Base-by-base conservation (phyloP, 2,797 vertebrate genomes). In the Delichon dasypus region DNA sequence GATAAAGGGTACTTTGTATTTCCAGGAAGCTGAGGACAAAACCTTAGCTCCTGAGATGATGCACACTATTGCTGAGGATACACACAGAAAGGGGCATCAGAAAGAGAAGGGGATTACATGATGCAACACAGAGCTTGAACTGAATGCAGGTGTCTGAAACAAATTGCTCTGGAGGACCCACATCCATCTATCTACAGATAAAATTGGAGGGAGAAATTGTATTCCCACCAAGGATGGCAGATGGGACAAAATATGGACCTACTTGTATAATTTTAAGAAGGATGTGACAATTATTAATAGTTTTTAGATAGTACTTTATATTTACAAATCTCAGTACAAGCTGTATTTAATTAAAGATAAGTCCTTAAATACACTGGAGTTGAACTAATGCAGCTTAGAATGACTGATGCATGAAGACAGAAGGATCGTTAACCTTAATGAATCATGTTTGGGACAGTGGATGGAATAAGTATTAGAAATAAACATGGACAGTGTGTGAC, bases 331-430 rank as follows among this genome's bases (percentile, higher is more conserved):
- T 81, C 67, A 16, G 45, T 83, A 68, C 1, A 7, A 88, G 25
- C 21, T 58, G 34, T 73, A 83, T 92, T 95, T 94, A 95, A 90
- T 93, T 89, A 89, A 83, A 82, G 60, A 27, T 80, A 80, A 95
- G 40, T 89, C 65, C 73, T 93, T 91, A 81, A 88, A 86, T 78
- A 91, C 44, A 62, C 51, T 75, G 48, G 44, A 58, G 73, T 78
- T 82, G 66, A 85, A 90, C 57, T 83, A 89, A 84, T 53, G 58
- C 58, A 36, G 17, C 44, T 94, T 92, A 53, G 78, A 87, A 85
- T 73, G 89, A 92, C 68, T 83, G 73, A 94, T 85, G 38, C n/a
- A 29, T 57, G 42, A 53, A 78, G 87, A 60, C 32, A 78, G 85
- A 90, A 80, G 58, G 74, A 73, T 89, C 3, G 0, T 92, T 93